Conservation (phyloP, 2,888 invertebrate genomes). For the Pheosia gnoma region DNA sequence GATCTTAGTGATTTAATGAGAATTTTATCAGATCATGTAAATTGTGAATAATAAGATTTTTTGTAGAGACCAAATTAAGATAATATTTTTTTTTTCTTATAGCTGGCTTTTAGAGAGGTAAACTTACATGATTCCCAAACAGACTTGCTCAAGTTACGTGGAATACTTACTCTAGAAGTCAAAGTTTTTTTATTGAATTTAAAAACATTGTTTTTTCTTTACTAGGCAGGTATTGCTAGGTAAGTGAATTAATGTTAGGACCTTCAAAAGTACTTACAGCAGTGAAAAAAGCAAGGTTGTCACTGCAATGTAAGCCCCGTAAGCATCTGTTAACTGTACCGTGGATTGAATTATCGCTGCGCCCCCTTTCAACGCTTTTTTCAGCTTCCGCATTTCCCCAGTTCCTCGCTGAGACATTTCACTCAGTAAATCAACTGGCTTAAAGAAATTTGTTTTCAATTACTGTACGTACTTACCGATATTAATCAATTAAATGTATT, state of each 20-base stretch:
- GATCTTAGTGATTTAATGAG: slow-evolving; percentile 10
- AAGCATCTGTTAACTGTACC: slow-evolving; percentile 46
- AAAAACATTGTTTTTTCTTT: too few species aligned
- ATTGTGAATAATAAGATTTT: too few species aligned
- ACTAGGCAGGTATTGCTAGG: too few species aligned
- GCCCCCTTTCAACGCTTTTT: slow-evolving; percentile 36
- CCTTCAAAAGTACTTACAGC: neutral
- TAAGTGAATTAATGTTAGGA: too few species aligned
- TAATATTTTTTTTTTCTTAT: too few species aligned
- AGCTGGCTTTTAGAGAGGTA: too few species aligned
- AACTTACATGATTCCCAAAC: too few species aligned
- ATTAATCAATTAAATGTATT: too few species aligned
- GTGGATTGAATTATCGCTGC: slow-evolving; percentile 52
- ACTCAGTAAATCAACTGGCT: slow-evolving; percentile 19
- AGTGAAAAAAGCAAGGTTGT: slow-evolving; percentile 30
- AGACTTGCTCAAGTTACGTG: too few species aligned
- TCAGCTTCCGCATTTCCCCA: slow-evolving; percentile 49
- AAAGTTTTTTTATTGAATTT: too few species aligned
- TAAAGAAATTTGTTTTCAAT: slow-evolving; percentile 18
- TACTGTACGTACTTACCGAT: neutral
- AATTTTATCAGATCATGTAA: neutral
- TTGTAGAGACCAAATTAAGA: too few species aligned
- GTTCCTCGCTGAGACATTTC: slow-evolving; percentile 24
- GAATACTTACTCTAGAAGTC: too few species aligned
- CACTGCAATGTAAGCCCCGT: slow-evolving; percentile 35